phyloP scores from a whole-genome alignment of 1,140 invertebrate species.

The Heliothis subflexa region DNA sequence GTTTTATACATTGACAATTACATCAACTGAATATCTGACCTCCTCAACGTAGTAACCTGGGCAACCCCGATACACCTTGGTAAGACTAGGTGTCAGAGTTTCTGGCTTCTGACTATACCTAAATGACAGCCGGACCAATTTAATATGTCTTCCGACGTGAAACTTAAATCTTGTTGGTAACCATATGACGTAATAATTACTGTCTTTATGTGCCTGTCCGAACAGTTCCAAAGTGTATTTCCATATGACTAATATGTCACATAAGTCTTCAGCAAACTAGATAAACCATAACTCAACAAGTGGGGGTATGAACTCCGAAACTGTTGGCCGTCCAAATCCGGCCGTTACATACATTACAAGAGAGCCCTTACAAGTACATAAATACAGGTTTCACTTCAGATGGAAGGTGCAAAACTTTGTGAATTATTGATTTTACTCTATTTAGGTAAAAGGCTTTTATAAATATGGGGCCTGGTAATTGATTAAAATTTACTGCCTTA shows the following conservation, averaged over 20 bases:
- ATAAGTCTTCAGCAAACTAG: slow-evolving; percentile 29
- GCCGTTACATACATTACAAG: slow-evolving; percentile 8
- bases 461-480: no score
- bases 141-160: no score
- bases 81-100: no score
- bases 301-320: slow-evolving; percentile 20
- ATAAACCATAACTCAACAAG: slow-evolving; percentile 18
- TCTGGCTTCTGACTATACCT: no score
- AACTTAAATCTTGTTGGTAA: neutral
- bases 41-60: no score
- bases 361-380: neutral
- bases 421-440: slow-evolving; percentile 8
- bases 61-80: no score
- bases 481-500: no score
- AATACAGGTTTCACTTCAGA: neutral
- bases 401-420: neutral
- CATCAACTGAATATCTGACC: no score
- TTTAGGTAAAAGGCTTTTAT: no score
- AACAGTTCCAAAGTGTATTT: neutral
- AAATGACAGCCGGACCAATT: no score
- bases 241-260: slow-evolving; percentile 1
- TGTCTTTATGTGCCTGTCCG: neutral
- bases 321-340: slow-evolving; percentile 6
- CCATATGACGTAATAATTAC: neutral
- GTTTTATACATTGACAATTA: no score